These are phyloP conservation scores for Lasius platythorax DNA, from an alignment of 2,888 invertebrate genomes.

Conservation along the genomic window DNA sequence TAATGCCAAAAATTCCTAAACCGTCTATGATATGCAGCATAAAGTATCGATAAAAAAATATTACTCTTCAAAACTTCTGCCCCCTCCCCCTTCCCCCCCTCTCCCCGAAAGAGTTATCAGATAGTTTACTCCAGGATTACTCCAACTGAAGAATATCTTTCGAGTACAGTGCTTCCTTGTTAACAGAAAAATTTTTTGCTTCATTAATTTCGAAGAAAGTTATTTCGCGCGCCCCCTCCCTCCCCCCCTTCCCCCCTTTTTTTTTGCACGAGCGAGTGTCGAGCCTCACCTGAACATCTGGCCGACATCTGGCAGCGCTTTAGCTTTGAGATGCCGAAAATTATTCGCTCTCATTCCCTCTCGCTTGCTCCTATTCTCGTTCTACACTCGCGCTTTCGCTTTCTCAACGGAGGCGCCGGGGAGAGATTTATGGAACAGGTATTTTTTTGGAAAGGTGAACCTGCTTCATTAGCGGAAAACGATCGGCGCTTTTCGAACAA, in stretches of 20 bases:
- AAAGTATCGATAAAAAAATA: background rate
- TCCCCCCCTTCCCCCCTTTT: background rate
- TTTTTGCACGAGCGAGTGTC: background rate
- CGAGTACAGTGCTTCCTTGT: background rate
- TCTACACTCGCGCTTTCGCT: background rate
- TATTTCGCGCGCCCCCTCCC: background rate
- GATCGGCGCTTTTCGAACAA: background rate
- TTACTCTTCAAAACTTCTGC: background rate
- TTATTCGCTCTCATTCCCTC: conserved; percentile 1
- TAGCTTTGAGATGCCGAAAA: conserved; percentile 1
- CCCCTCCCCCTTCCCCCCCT: too few relatives aligned
- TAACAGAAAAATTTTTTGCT: background rate
- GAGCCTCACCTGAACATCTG: background rate
- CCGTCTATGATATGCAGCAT: background rate
- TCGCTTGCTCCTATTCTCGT: background rate
- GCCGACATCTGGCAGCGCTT: background rate
- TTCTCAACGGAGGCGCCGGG: background rate
- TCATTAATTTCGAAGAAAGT: background rate
- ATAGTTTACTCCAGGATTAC: background rate
- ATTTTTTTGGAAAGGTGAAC: background rate
- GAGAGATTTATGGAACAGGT: background rate
- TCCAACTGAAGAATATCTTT: background rate
- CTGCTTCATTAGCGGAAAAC: background rate
- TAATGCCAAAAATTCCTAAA: background rate
- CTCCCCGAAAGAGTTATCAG: background rate